Percentiles rank a stretch among this genome's conserved stretches.
Evolutionary conservation across 2,888 invertebrate species (phyloP).

Genomic region (Cosmorhoe ocellata): DNA sequence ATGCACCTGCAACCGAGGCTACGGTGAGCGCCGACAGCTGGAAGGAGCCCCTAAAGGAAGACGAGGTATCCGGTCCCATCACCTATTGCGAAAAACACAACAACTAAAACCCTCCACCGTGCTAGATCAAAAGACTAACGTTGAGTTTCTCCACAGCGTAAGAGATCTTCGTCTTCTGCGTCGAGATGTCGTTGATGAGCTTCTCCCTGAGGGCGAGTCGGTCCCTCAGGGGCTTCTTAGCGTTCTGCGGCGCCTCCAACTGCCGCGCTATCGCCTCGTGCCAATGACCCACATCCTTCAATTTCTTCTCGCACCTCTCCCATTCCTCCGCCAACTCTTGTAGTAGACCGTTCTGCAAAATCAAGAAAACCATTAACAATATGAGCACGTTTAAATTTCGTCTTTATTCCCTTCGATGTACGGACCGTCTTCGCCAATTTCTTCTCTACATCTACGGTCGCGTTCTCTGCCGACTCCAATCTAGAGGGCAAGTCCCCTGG

Average conservation of each 20-base stretch:
- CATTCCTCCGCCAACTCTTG: slow-evolving; percentile 97
- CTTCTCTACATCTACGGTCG: slow-evolving; percentile 92
- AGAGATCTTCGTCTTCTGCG: slow-evolving; percentile 94
- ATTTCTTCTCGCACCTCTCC: slow-evolving; percentile 97
- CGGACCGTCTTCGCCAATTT: slow-evolving; percentile 92
- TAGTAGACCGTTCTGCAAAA: slow-evolving; percentile 89
- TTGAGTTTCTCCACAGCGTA: slow-evolving; percentile 95
- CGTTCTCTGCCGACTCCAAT: slow-evolving; percentile 92
- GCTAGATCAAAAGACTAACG: slow-evolving; percentile 75
- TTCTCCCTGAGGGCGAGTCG: slow-evolving; percentile 93
- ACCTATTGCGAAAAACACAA: background rate
- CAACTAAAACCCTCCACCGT: slow-evolving; percentile 1
- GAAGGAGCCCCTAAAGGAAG: too few species aligned
- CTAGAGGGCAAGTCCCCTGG: slow-evolving; percentile 93
- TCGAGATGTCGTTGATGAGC: slow-evolving; percentile 91
- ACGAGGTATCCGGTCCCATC: background rate
- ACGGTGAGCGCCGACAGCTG: too few species aligned
- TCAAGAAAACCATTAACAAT: slow-evolving; percentile 22
- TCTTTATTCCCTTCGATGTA: slow-evolving; percentile 27
- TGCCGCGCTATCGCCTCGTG: slow-evolving; percentile 91
- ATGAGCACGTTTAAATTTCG: background rate
- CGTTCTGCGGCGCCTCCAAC: slow-evolving; percentile 90
- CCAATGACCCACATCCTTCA: slow-evolving; percentile 94
- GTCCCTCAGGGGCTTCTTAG: slow-evolving; percentile 93
- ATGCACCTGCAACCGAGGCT: slow-evolving; percentile 85